phyloP scores from a whole-genome alignment of 2,113 vertebrate genomes.

The Grus americana region DNA sequence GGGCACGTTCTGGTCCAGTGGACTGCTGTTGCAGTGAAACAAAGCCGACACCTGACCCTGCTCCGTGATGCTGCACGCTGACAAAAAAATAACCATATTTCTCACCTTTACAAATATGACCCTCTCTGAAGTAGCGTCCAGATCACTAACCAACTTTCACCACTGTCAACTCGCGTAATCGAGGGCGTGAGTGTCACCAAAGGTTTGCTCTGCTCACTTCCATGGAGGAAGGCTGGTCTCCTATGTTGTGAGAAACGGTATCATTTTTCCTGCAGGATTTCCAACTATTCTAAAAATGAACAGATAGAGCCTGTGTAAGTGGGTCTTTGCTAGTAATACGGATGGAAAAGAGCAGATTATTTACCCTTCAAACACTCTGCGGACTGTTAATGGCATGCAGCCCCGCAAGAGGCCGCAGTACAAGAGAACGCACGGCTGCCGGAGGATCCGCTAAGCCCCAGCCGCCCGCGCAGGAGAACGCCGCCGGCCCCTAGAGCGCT shows the following conservation, averaged over 20 bases:
- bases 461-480: not conserved
- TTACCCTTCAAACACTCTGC: not conserved
- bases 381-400: not conserved
- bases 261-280: not conserved
- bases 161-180: accelerated
- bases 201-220: not conserved
- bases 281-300: not conserved
- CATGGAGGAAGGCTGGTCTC: accelerated
- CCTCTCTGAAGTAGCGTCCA: not conserved
- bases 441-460: not conserved
- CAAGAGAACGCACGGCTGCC: too few relatives aligned
- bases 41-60: not conserved
- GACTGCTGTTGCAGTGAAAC: accelerated
- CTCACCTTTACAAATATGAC: not conserved
- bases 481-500: too few relatives aligned
- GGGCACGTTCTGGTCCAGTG: not conserved
- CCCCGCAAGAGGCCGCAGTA: not conserved
- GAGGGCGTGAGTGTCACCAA: accelerated
- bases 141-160: not conserved
- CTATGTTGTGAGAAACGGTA: accelerated
- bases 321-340: not conserved
- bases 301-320: not conserved
- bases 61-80: not conserved
- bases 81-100: accelerated
- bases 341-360: not conserved